Evolutionary conservation across 2,888 invertebrate species (phyloP).

Genomic region (Dusona sp.): DNA sequence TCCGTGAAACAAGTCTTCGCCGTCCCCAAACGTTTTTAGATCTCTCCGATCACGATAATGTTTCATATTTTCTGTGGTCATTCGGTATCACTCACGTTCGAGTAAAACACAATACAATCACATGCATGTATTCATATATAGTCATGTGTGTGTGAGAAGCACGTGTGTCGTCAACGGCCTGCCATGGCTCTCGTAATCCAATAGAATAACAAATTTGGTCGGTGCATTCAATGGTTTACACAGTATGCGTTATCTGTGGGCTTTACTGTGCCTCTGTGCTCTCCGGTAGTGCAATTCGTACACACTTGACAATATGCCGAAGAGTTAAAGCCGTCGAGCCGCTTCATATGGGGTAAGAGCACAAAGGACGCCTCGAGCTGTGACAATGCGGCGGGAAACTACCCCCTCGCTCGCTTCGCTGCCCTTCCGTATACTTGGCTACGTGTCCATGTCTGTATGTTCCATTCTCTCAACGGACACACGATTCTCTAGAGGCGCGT

Average conservation of each 20-base stretch:
- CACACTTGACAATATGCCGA: constrained; percentile 81
- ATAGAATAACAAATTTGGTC: constrained; percentile 82
- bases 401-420: constrained; percentile 70
- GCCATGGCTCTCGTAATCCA: constrained; percentile 77
- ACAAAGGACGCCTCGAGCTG: constrained; percentile 63
- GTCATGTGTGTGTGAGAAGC: background rate
- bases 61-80: constrained; percentile 41
- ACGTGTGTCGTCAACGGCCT: constrained; percentile 41
- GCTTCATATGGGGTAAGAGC: constrained; percentile 33
- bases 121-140: background rate
- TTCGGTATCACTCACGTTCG: constrained; percentile 28
- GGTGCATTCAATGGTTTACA: constrained; percentile 71
- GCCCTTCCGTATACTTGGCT: constrained; percentile 35
- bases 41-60: constrained; percentile 10
- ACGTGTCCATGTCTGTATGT: constrained; percentile 56
- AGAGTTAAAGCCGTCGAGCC: constrained; percentile 54
- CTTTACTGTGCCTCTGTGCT: constrained; percentile 22
- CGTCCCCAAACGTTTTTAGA: constrained; percentile 22
- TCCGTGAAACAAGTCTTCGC: background rate
- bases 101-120: background rate
- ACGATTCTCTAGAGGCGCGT: constrained; percentile 69
- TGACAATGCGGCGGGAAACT: constrained; percentile 76
- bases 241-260: constrained; percentile 51
- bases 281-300: constrained; percentile 35
- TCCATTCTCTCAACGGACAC: constrained; percentile 55